Conservation (phyloP, 2,797 vertebrate genomes). For the Platyrinchus mystaceus region DNA sequence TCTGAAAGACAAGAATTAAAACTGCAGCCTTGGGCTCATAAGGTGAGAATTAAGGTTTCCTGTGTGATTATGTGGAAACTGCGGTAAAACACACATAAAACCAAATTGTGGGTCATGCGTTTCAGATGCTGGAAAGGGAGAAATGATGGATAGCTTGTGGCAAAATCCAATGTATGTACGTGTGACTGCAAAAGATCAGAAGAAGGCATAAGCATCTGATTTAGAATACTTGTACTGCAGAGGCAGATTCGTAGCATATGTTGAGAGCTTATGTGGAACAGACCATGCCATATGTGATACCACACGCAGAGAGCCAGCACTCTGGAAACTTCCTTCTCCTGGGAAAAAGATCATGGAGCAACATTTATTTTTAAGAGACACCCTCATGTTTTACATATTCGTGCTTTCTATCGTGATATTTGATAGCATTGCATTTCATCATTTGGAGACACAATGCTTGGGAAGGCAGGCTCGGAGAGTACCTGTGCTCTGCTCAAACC, state of each 20-base stretch:
- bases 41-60: constrained; percentile 51
- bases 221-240: constrained; percentile 26
- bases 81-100: constrained; percentile 34
- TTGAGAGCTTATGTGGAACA: constrained; percentile 50
- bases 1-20: background rate
- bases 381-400: constrained; percentile 28
- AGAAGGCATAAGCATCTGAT: constrained; percentile 50
- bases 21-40: background rate
- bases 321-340: constrained; percentile 41
- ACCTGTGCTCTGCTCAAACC: background rate
- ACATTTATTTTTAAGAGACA: constrained; percentile 48
- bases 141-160: constrained; percentile 46
- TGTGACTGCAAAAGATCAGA: constrained; percentile 62
- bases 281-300: constrained; percentile 20
- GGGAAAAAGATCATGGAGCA: constrained; percentile 12
- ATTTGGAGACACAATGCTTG: background rate
- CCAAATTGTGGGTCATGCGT: background rate
- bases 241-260: constrained; percentile 49
- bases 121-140: constrained; percentile 45
- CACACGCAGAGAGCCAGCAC: constrained; percentile 28
- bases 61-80: constrained; percentile 48
- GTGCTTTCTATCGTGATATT: constrained; percentile 20
- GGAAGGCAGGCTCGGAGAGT: background rate
- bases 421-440: background rate
- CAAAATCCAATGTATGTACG: background rate